Evolutionary conservation across 2,888 invertebrate genomes (phyloP).

Genomic region (Xestia rhomboidea): DNA sequence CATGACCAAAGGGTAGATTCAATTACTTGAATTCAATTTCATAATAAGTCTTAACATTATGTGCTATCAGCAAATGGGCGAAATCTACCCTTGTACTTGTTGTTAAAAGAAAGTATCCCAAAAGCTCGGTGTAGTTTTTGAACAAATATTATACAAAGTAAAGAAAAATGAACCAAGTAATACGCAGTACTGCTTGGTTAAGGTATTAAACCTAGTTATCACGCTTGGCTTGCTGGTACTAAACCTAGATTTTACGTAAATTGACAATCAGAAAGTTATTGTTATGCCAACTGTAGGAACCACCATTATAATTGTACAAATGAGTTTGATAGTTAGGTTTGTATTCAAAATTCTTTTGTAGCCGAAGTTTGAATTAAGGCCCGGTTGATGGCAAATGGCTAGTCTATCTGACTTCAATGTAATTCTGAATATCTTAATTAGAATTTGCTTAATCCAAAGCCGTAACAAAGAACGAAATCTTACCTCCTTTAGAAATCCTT

Average conservation of each 20-base stretch:
- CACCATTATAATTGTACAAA: neutral
- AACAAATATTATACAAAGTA: neutral
- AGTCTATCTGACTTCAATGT: neutral
- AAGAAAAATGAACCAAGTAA: neutral
- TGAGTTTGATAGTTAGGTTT: neutral
- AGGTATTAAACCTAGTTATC: constrained; percentile 6
- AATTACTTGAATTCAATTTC: neutral
- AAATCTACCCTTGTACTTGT: neutral
- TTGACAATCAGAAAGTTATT: constrained; percentile 5
- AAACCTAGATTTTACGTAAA: constrained; percentile 9
- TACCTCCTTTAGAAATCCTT: neutral
- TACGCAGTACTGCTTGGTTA: neutral
- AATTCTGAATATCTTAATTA: neutral
- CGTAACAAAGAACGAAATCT: neutral
- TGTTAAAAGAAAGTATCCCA: neutral
- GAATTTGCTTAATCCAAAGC: neutral
- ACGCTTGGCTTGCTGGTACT: neutral
- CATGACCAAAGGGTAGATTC: neutral
- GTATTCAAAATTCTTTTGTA: neutral
- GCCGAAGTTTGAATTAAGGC: neutral
- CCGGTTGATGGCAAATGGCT: neutral
- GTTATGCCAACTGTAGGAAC: neutral
- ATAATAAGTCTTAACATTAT: neutral
- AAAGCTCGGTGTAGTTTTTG: neutral
- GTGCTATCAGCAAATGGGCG: neutral